Conservation (phyloP, 2,113 vertebrate species). For the Syngnathus scovelli region DNA sequence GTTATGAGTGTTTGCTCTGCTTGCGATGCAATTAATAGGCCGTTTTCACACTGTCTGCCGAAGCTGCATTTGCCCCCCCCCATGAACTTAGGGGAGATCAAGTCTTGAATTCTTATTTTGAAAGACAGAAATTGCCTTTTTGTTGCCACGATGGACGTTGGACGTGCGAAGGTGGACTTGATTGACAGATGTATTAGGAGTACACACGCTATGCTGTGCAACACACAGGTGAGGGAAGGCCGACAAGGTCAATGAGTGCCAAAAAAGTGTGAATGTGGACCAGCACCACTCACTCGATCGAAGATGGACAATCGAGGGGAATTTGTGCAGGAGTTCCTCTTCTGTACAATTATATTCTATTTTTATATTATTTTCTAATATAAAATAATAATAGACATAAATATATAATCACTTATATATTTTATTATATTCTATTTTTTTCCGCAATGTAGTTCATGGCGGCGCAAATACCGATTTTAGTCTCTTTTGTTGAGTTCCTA, state of each 20-base stretch:
- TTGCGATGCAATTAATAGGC: neutral
- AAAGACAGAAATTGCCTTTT: conserved; percentile 2
- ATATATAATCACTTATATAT: no score
- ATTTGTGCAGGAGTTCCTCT: no score
- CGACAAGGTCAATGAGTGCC: conserved; percentile 6
- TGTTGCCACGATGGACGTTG: conserved; percentile 53
- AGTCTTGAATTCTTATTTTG: neutral
- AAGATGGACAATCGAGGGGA: neutral
- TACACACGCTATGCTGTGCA: conserved; percentile 40
- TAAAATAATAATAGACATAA: no score
- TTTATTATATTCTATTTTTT: no score
- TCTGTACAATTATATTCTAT: no score
- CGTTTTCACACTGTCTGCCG: neutral
- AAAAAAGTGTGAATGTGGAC: neutral
- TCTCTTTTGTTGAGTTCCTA: neutral
- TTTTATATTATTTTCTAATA: no score
- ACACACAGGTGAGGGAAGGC: conserved; percentile 12
- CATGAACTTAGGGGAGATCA: neutral
- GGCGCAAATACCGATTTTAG: no score
- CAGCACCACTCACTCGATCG: neutral
- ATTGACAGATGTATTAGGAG: conserved; percentile 63
- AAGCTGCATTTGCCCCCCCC: neutral
- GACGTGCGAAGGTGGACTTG: conserved; percentile 19
- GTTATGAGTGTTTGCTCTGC: neutral
- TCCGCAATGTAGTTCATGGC: no score